A percentile compares a stretch with the other conserved stretches of the same genome.
Evolutionary conservation across 2,797 vertebrate genomes (phyloP).

Genomic region (Echeneis naucrates): DNA sequence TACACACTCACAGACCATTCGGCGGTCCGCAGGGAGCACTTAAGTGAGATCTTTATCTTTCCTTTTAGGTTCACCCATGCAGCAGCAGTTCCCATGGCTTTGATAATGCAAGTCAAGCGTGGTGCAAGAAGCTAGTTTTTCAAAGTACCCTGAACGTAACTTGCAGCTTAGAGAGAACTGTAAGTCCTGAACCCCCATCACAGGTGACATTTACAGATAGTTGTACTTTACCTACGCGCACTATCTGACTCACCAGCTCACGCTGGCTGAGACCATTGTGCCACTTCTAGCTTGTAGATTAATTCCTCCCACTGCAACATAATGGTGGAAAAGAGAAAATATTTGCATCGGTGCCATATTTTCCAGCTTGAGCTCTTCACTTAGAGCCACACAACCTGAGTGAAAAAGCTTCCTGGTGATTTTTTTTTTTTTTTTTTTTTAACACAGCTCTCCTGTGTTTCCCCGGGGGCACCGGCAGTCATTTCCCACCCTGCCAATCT

Average conservation of each 20-base stretch:
- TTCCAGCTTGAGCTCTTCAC: constrained; percentile 22
- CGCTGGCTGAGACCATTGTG: constrained; percentile 24
- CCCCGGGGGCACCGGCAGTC: constrained; percentile 56
- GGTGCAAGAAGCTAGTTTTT: constrained; percentile 33
- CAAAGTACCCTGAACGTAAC: constrained; percentile 15
- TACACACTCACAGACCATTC: constrained; percentile 40
- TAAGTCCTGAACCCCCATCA: constrained; percentile 56
- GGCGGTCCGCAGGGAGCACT: constrained; percentile 56
- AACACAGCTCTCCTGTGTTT: constrained; percentile 36
- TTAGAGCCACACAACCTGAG: constrained; percentile 35
- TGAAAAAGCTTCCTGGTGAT: constrained; percentile 28
- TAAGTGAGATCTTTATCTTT: constrained; percentile 72
- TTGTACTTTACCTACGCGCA: constrained; percentile 49
- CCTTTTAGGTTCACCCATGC: constrained; percentile 60
- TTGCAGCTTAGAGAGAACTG: constrained; percentile 49
- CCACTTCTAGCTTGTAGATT: constrained; percentile 18
- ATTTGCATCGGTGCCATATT: constrained; percentile 57
- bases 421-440: constrained; percentile 10
- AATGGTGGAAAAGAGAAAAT: background rate
- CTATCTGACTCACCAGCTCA: constrained; percentile 49
- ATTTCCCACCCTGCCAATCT: constrained; percentile 69
- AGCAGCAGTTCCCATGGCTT: constrained; percentile 75
- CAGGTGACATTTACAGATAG: constrained; percentile 50
- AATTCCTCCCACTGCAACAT: constrained; percentile 29
- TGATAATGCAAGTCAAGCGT: constrained; percentile 28